Percentiles rank a stretch among this genome's conserved stretches.
phyloP scores from a whole-genome alignment of 2,113 vertebrate species.

The Podarcis muralis region DNA sequence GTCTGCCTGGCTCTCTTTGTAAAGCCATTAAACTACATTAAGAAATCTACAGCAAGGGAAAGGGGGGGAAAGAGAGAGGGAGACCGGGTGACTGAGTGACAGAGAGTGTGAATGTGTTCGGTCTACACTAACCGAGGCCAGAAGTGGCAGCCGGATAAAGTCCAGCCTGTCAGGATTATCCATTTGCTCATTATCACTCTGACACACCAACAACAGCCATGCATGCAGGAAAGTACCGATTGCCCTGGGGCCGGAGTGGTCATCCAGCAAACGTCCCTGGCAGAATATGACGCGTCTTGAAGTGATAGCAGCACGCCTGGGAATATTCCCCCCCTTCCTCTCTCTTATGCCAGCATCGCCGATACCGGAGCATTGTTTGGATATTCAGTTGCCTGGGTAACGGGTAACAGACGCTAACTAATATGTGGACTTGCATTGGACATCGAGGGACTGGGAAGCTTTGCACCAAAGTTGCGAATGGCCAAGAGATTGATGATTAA shows the following conservation, averaged over 20 bases:
- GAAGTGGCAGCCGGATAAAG: constrained; percentile 65
- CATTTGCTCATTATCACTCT: constrained; percentile 58
- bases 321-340: constrained; percentile 25
- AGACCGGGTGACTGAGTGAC: constrained; percentile 65
- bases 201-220: constrained; percentile 52
- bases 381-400: constrained; percentile 80
- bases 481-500: neutral
- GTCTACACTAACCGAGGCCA: constrained; percentile 61
- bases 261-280: constrained; percentile 33
- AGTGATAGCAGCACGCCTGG: constrained; percentile 37
- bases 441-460: constrained; percentile 10
- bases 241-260: constrained; percentile 50
- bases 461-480: neutral
- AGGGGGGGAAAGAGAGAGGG: constrained; percentile 56
- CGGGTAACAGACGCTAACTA: constrained; percentile 75
- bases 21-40: constrained; percentile 84
- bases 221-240: constrained; percentile 41
- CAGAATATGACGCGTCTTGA: constrained; percentile 18
- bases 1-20: constrained; percentile 72
- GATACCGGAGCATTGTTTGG: constrained; percentile 46
- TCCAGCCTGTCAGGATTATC: constrained; percentile 61
- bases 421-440: constrained; percentile 51
- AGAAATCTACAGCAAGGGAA: constrained; percentile 69
- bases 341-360: constrained; percentile 24
- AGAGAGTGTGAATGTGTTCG: constrained; percentile 53